Evolutionary conservation across 1,140 invertebrate genomes (phyloP).

Genomic region (Zaprionus ornatus): DNA sequence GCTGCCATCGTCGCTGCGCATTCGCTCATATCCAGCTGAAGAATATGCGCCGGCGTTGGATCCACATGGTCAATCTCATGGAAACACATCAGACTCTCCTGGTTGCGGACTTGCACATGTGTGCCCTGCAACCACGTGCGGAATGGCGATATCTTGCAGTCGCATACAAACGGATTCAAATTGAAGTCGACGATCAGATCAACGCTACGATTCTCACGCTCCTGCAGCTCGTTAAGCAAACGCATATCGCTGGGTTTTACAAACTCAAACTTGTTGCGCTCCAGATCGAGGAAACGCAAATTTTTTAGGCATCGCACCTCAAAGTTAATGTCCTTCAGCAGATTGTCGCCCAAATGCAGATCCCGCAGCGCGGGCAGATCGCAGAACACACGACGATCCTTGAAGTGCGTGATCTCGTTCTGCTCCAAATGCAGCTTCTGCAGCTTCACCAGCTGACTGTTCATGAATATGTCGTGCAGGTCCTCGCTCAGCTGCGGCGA

Average conservation of each 20-base stretch:
- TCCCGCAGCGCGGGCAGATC: conserved; percentile 88
- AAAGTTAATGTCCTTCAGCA: conserved; percentile 87
- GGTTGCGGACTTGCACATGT: conserved; percentile 86
- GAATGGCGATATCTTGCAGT: conserved; percentile 87
- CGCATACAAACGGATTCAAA: conserved; percentile 89
- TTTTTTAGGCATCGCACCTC: conserved; percentile 88
- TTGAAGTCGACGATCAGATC: conserved; percentile 88
- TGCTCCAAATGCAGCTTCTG: conserved; percentile 91
- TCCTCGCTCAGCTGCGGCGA: conserved; percentile 87
- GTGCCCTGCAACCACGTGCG: conserved; percentile 87
- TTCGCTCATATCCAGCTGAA: conserved; percentile 81
- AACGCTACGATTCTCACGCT: conserved; percentile 84
- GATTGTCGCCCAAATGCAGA: conserved; percentile 89
- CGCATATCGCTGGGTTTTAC: conserved; percentile 86
- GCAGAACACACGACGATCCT: conserved; percentile 88
- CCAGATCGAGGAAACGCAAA: conserved; percentile 89
- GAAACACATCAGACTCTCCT: conserved; percentile 85
- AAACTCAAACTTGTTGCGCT: conserved; percentile 88
- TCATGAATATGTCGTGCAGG: conserved; percentile 90
- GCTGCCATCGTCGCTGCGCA: conserved; percentile 76
- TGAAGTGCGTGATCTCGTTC: conserved; percentile 89
- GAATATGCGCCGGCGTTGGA: conserved; percentile 70
- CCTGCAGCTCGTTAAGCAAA: conserved; percentile 86
- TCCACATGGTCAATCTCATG: conserved; percentile 64
- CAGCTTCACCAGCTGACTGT: conserved; percentile 88